Conservation (phyloP, 1,140 invertebrate genomes). For the Neotoxoptera formosana region DNA sequence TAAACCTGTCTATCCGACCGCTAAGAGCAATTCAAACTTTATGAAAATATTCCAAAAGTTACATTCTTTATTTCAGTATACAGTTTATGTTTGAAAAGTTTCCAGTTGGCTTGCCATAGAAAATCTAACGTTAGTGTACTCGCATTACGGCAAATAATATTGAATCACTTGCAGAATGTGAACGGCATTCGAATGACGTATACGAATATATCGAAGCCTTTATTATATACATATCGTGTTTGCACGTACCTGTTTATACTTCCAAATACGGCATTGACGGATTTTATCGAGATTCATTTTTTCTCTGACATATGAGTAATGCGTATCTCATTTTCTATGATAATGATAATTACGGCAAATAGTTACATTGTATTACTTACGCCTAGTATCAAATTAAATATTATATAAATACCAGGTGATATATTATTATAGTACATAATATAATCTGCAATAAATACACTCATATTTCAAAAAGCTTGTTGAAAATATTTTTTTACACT, state of each 20-base stretch:
- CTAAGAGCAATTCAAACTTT: conserved; percentile 20
- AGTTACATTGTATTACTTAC: not conserved
- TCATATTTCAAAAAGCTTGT: not conserved
- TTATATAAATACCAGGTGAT: not conserved
- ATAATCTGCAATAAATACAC: not conserved
- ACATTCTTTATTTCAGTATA: conserved; percentile 19
- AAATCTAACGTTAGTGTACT: not conserved
- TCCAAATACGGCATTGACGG: not conserved
- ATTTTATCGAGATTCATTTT: not conserved
- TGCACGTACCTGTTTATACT: conserved; percentile 4
- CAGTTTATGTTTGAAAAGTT: conserved; percentile 13
- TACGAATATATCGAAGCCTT: not conserved
- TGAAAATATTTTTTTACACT: not conserved
- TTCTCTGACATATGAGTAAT: not conserved
- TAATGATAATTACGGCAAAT: not conserved
- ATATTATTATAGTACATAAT: too few species aligned
- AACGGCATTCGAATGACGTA: not conserved
- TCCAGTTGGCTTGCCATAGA: not conserved
- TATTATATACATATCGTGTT: not conserved
- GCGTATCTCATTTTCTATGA: not conserved
- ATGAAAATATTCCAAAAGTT: conserved; percentile 36
- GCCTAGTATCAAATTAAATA: not conserved
- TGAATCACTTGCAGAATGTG: not conserved
- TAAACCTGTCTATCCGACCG: not conserved
- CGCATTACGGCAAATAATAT: not conserved